Evolutionary conservation across 1,140 invertebrate species (phyloP), one percentile per base, ranked within the genome.

Genomic region (Lerema accius): DNA sequence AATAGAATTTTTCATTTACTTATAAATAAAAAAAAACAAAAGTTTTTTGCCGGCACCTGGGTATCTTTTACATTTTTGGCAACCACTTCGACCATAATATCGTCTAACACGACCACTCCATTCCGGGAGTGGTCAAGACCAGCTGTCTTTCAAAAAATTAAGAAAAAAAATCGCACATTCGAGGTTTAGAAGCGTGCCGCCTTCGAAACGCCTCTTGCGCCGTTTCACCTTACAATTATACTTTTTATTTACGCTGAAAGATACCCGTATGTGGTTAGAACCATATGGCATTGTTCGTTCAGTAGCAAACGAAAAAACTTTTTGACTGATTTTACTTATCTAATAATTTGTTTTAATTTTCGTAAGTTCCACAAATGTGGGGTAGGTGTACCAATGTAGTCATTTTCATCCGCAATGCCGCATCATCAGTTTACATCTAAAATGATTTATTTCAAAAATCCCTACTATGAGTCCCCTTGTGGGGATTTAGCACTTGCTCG

Each of bases 121-220:
- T 68, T 55, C 60, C 71, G 78, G 63, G 82, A 89, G 82, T 87
- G 86, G 86, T 89, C 84, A 76, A 84, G 74, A 80, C 78, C 86
- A 89, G 83, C 82, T 89, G 86, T 74, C 65, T 73, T 77, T 62
- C 43, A 64, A 65, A 70, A 77, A 80, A 32, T 4, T 1, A 73
- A 55, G 66, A 68, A 72, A 76, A 79, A 83, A 86, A 81, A 73
- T 51, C 45, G 66, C 51, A 69, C 60, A 67, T 76, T 69, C 63
- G 77, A 74, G 71, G 75, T 70, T 69, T 43, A 51, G 84, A 65
- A 89, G 79, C 84, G 86, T 87, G 81, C 86, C 86, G 80, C 82
- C 80, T 63, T 42, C 39, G 65, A 42, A 65, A 76, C 85, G 80
- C 82, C 79, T 80, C 72, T 78, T 67, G 65, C 53, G 43, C 62